Conservation (phyloP, 2,113 vertebrate genomes). For the Rousettus leschenaultii region DNA sequence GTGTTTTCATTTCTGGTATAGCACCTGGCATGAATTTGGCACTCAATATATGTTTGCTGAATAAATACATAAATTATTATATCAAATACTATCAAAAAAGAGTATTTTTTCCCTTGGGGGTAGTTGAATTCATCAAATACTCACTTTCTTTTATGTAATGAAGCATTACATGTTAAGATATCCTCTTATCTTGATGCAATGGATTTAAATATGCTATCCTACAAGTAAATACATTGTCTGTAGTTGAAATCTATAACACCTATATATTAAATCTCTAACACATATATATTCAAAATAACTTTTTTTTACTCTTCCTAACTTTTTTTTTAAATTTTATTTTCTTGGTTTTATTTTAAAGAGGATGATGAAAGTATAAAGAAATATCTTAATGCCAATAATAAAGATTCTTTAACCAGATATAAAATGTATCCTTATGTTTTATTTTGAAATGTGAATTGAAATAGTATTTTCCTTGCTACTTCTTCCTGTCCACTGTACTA, state of each 20-base stretch:
- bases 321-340: conserved; percentile 10
- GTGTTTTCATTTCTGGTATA: conserved; percentile 14
- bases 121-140: conserved; percentile 30
- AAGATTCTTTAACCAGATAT: not conserved
- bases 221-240: not conserved
- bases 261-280: not conserved
- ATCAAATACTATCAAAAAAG: conserved; percentile 1
- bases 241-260: not conserved
- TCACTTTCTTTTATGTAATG: not conserved
- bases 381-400: not conserved
- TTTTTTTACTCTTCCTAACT: not conserved
- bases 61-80: conserved; percentile 19
- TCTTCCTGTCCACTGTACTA: not conserved
- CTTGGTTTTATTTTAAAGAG: conserved; percentile 24
- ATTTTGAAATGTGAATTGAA: conserved; percentile 35
- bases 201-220: not conserved
- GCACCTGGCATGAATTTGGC: conserved; percentile 22
- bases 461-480: not conserved
- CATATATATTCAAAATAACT: not conserved
- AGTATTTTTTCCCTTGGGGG: not conserved
- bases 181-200: not conserved
- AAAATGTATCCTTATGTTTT: not conserved
- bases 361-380: conserved; percentile 10
- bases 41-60: conserved; percentile 17
- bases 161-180: not conserved